Evolutionary conservation across 2,888 invertebrate species (phyloP).

Genomic region (Altica lythri): DNA sequence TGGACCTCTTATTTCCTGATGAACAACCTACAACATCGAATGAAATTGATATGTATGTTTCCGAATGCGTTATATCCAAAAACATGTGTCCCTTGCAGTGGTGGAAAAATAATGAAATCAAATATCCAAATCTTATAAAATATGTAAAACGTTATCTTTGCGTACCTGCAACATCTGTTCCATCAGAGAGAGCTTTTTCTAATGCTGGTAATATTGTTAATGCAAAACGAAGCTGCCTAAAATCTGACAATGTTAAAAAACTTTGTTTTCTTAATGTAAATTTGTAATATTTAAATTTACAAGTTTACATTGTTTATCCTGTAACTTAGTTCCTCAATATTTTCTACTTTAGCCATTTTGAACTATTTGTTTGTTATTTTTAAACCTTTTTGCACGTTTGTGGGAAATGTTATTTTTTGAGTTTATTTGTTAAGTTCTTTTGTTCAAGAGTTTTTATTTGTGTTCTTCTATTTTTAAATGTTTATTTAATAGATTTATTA

Average conservation of each 20-base stretch:
- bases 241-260: conserved; percentile 25
- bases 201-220: conserved; percentile 22
- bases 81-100: conserved; percentile 25
- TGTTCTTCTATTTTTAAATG: too few relatives aligned
- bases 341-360: too few relatives aligned
- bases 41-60: conserved; percentile 27
- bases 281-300: conserved; percentile 19
- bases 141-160: conserved; percentile 22
- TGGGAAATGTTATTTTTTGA: too few relatives aligned
- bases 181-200: conserved; percentile 26
- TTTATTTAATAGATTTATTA: too few relatives aligned
- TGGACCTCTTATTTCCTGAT: conserved; percentile 27
- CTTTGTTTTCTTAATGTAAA: conserved; percentile 23
- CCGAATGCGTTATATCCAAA: conserved; percentile 17
- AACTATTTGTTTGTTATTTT: too few relatives aligned
- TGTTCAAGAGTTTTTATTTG: too few relatives aligned
- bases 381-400: too few relatives aligned
- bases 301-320: too few relatives aligned
- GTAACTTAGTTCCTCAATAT: too few relatives aligned
- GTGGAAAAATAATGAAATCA: conserved; percentile 28
- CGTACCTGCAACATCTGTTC: conserved; percentile 12
- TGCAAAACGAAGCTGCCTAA: conserved; percentile 25
- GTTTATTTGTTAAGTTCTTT: too few relatives aligned
- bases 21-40: conserved; percentile 1
- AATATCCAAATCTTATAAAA: conserved; percentile 21